Evolutionary conservation across 2,113 vertebrate genomes (phyloP), one percentile per base, ranked within the genome.

Genomic region (Chelonoidis abingdonii): DNA sequence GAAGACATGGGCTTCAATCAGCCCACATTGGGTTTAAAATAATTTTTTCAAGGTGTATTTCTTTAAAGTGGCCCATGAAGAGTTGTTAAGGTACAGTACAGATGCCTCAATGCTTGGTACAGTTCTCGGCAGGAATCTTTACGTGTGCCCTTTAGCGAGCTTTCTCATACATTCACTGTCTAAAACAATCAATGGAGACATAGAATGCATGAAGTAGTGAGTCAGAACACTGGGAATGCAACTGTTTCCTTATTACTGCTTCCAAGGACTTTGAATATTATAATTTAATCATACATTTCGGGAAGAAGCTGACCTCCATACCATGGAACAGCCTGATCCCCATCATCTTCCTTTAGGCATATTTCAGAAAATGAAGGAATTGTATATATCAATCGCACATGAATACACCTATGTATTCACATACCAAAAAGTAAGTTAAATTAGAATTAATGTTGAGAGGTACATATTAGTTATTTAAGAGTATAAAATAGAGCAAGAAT

Each of bases 81-180:
- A n/a, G 65, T 69, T 69, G 35, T 84, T 19, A 88, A 84, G 41
- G 49, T 5, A 3, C 90, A 41, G 4, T 8, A 52, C 80, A 47
- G 3, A 0, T 11, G 53, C 29, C 1, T 0, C 17, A 80, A 10
- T 1, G 0, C 49, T 29, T 80, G n/a, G 80, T 2, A 0, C 0
- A 22, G 50, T 52, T 5, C 50, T 38, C 84, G 13, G 57, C 25
- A 59, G 31, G 80, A 78, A 21, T 4, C 49, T 80, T 80, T 87
- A 9, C 80, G 31, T 0, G 0, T 5, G 3, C 8, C 13, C 9
- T 7, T 87, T 24, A 5, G 47, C 21, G 72, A 49, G 35, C 8
- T 62, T 81, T 94, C 17, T 21, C 72, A 22, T 57, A 57, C 56
- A 1, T 88, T 10, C 11, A 72, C 49, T 89, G 72, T 10, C 35